phyloP scores from a whole-genome alignment of 1,140 invertebrate species.

The Cyclargus thomasi region DNA sequence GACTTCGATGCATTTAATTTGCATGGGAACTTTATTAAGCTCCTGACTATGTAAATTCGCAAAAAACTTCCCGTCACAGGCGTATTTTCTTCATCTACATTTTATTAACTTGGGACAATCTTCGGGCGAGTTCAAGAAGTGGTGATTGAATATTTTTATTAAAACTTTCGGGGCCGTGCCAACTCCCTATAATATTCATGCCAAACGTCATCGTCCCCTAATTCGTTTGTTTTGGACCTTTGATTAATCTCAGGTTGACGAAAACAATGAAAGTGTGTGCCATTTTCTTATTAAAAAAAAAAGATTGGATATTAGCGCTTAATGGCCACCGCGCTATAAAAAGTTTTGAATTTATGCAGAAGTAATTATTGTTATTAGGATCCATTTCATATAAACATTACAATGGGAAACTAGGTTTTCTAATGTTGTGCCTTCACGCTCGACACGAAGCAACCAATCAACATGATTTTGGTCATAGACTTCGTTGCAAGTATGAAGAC shows the following conservation, averaged over 20 bases:
- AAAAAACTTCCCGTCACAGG: slow-evolving; percentile 21
- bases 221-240: background rate
- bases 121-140: slow-evolving; percentile 28
- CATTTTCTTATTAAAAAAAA: background rate
- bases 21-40: slow-evolving; percentile 29
- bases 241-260: background rate
- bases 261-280: background rate
- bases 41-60: slow-evolving; percentile 14
- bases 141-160: slow-evolving; percentile 40
- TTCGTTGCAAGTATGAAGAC: too few species aligned
- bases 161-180: slow-evolving; percentile 27
- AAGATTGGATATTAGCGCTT: too few species aligned
- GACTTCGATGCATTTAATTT: slow-evolving; percentile 20
- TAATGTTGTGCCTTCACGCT: too few species aligned
- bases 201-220: background rate
- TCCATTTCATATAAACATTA: too few species aligned
- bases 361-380: too few species aligned
- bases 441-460: too few species aligned
- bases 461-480: too few species aligned
- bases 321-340: too few species aligned
- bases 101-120: slow-evolving; percentile 39
- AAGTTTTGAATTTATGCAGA: too few species aligned
- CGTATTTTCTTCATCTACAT: slow-evolving; percentile 39
- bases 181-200: slow-evolving; percentile 4
- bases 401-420: too few species aligned